Percentiles rank a stretch among this genome's conserved stretches.
phyloP scores from a whole-genome alignment of 2,888 invertebrate species.

The Myopa testacea region DNA sequence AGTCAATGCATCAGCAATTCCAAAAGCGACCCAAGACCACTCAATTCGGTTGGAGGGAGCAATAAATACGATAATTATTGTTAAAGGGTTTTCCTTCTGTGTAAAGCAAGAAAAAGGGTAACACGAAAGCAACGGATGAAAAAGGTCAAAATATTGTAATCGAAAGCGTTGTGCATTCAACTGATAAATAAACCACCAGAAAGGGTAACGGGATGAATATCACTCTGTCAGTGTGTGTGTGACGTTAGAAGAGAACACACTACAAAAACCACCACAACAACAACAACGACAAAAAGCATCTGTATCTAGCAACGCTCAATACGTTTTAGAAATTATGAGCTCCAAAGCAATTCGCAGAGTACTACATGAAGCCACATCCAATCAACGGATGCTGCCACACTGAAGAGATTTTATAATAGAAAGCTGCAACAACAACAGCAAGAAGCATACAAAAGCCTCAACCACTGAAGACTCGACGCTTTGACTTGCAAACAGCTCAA shows the following conservation, averaged over 20 bases:
- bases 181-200: not conserved
- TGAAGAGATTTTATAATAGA: slow-evolving; percentile 37
- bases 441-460: not conserved
- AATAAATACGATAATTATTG: too few species aligned
- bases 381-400: not conserved
- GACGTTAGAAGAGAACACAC: not conserved
- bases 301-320: slow-evolving; percentile 1
- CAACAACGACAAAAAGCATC: slow-evolving; percentile 33
- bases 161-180: not conserved
- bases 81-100: too few species aligned
- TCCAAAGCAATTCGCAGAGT: slow-evolving; percentile 47
- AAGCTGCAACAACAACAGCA: not conserved
- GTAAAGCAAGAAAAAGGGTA: too few species aligned
- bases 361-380: slow-evolving; percentile 46
- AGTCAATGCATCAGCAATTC: too few species aligned
- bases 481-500: not conserved
- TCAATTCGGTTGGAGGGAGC: too few species aligned
- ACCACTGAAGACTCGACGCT: not conserved
- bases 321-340: slow-evolving; percentile 32
- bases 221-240: not conserved
- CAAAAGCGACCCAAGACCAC: too few species aligned
- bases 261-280: slow-evolving; percentile 20
- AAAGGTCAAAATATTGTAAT: not conserved
- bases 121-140: not conserved
- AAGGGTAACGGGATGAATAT: not conserved